Conservation (phyloP, 1,140 invertebrate genomes). For the Octopus bimaculoides region DNA sequence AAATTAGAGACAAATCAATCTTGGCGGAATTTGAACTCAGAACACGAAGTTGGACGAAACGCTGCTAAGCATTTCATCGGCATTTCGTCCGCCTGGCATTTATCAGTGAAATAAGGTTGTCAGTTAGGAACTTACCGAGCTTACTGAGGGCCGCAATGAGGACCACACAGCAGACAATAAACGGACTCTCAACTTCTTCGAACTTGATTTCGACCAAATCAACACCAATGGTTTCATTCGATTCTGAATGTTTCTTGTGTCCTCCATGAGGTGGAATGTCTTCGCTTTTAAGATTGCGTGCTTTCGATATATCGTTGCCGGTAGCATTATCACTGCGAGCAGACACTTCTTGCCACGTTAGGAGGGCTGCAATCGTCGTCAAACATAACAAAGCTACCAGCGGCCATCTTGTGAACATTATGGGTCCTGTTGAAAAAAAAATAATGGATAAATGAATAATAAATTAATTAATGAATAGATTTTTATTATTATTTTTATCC, state of each 20-base stretch:
- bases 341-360: not conserved
- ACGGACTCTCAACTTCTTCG: not conserved
- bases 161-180: not conserved
- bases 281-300: not conserved
- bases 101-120: no score
- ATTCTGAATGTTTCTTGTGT: not conserved
- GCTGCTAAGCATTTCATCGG: no score
- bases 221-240: not conserved
- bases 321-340: not conserved
- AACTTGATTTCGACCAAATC: not conserved
- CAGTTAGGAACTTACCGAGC: not conserved
- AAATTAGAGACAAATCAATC: no score
- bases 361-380: not conserved
- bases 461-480: not conserved
- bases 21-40: no score
- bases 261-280: not conserved
- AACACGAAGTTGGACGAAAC: no score
- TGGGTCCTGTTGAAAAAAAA: not conserved
- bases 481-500: not conserved
- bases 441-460: not conserved
- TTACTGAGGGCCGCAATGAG: slow-evolving; percentile 11
- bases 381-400: not conserved
- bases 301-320: not conserved
- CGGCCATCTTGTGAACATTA: slow-evolving; percentile 1
- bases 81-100: no score